Percentiles rank a stretch among this genome's conserved stretches.
Conservation (phyloP, 2,797 vertebrate genomes). For the Paedocypris micromegethes region DNA sequence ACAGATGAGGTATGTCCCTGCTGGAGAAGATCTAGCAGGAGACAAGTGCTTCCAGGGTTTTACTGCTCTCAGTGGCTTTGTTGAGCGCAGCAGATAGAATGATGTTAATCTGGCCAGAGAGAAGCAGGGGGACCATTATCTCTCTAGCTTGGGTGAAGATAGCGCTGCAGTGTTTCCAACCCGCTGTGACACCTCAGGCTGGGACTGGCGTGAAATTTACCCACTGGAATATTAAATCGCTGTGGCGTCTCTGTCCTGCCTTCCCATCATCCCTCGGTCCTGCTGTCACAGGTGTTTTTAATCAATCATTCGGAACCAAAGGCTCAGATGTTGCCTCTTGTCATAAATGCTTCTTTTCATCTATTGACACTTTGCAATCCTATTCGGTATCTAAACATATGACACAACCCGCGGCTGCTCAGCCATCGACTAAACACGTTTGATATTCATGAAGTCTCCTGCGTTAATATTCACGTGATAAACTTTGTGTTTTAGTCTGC, state of each 20-base stretch:
- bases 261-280: constrained; percentile 24
- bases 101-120: constrained; percentile 62
- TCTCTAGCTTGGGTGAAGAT: constrained; percentile 44
- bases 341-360: constrained; percentile 50
- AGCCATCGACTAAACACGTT: constrained; percentile 61
- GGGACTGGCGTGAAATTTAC: constrained; percentile 48
- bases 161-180: constrained; percentile 66
- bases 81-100: constrained; percentile 53
- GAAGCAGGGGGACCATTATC: constrained; percentile 47
- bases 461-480: constrained; percentile 61
- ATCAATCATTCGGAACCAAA: constrained; percentile 22
- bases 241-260: constrained; percentile 37
- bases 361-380: constrained; percentile 53
- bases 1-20: constrained; percentile 24
- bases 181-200: constrained; percentile 51
- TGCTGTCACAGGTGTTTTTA: constrained; percentile 19
- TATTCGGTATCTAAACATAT: constrained; percentile 20
- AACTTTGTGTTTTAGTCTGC: constrained; percentile 54
- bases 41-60: constrained; percentile 26
- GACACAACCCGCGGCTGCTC: constrained; percentile 5
- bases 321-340: constrained; percentile 12
- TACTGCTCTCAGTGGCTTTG: constrained; percentile 24
- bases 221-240: constrained; percentile 57
- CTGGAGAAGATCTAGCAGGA: constrained; percentile 25
- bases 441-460: constrained; percentile 67